Percentiles rank a stretch among this genome's conserved stretches.
phyloP scores from a whole-genome alignment of 2,888 invertebrate species.

The Lacanobia wlatinum region DNA sequence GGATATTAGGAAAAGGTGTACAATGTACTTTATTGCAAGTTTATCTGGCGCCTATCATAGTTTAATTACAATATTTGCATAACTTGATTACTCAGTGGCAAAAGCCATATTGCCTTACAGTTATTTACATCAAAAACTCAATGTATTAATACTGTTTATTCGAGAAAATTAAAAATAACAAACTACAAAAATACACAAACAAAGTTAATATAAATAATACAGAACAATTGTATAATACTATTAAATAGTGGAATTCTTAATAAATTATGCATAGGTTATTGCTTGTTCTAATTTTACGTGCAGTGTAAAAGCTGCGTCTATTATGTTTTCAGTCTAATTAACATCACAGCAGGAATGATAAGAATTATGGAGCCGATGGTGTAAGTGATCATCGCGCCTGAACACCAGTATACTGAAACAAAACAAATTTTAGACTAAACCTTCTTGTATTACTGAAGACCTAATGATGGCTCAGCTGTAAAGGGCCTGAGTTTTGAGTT shows the following conservation, averaged over 20 bases:
- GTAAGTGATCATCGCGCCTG: conserved; percentile 96
- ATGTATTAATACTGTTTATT: conserved; percentile 82
- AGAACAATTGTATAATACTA: conserved; percentile 67
- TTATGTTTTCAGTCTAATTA: conserved; percentile 88
- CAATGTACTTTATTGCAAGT: too few relatives aligned
- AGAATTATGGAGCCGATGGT: conserved; percentile 94
- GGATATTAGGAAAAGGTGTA: too few relatives aligned
- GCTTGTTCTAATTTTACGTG: conserved; percentile 65
- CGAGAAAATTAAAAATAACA: conserved; percentile 70
- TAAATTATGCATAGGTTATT: conserved; percentile 62
- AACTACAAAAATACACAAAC: conserved; percentile 64
- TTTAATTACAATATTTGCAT: background rate
- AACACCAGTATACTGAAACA: conserved; percentile 96
- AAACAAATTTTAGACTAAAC: background rate
- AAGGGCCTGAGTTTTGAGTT: background rate
- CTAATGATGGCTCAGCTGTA: background rate
- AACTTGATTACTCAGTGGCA: conserved; percentile 10
- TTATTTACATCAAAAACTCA: conserved; percentile 21
- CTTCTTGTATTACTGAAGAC: background rate
- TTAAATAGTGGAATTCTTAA: conserved; percentile 67
- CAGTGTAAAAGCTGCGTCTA: conserved; percentile 71
- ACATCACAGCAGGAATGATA: conserved; percentile 94
- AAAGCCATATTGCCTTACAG: conserved; percentile 19
- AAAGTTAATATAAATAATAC: conserved; percentile 66
- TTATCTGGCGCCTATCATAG: too few relatives aligned